Evolutionary conservation across 2,888 invertebrate species (phyloP), one percentile per base, ranked within the genome.

Genomic region (Microdon myrmicae): DNA sequence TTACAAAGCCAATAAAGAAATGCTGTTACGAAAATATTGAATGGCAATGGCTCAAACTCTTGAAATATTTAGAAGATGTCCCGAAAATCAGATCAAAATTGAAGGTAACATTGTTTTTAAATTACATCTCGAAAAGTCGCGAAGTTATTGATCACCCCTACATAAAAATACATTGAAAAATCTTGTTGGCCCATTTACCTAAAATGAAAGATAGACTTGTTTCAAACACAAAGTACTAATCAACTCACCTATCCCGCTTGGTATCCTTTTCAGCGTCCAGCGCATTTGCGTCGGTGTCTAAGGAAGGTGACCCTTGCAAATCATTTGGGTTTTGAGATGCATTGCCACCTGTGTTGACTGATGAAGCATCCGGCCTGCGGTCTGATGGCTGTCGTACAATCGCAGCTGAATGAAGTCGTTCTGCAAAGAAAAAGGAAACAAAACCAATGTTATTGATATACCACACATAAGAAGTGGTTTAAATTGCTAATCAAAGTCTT

Each of bases 301-400:
- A 38, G 20, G 70, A 72, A 68, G 74, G 68, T 72, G 76, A 64
- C 69, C 74, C 67, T 67, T 68, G 48, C 69, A 71, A 17, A 70
- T 71, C 70, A 54, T 61, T 69, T 53, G 64, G 49, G 49, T 68
- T 67, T 43, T 71, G 69, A 37, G 72, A 71, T 49, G 73, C 71
- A 68, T 74, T 76, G 58, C 75, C 75, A 71, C 74, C 75, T 28
- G 77, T 74, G 20, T 72, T 73, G 45, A 74, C 53, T 19, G 76
- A 74, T 12, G 69, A 70, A 51, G 71, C 75, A 73, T 80, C 79
- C 66, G 79, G 75, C 60, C 78, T 70, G 51, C 79, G 77, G 70
- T 80, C 79, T 55, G 79, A 79, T 10, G 78, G 79, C 54, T 80
- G 80, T 37, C 79, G 75, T 58, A 75, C 75, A 67, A 79, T 77